These are phyloP conservation scores for Garra rufa DNA, from an alignment of 2,113 vertebrate species.

Conservation along the genomic window DNA sequence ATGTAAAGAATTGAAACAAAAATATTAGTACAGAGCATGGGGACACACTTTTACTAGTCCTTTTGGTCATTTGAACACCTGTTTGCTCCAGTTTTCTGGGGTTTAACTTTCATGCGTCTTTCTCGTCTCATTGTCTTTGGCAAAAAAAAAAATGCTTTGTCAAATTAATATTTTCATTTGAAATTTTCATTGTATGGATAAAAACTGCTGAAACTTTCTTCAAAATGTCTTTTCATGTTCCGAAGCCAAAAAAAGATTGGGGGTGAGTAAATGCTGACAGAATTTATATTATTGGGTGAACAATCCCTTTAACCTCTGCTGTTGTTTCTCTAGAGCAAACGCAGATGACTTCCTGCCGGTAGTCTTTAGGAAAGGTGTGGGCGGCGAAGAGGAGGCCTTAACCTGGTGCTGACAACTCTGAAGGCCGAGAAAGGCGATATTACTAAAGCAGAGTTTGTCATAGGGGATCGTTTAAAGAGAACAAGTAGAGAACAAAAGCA, in stretches of 20 bases:
- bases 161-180: not conserved
- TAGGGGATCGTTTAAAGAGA: slow-evolving; percentile 22
- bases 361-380: slow-evolving; percentile 17
- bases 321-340: not conserved
- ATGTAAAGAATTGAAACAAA: not conserved
- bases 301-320: not conserved
- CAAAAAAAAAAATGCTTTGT: not conserved
- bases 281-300: not conserved
- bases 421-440: not conserved
- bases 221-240: not conserved
- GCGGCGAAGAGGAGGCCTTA: not conserved
- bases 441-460: slow-evolving; percentile 8
- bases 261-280: not conserved
- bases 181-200: not conserved
- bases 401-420: slow-evolving; percentile 26
- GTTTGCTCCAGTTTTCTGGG: not conserved
- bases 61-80: not conserved
- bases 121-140: not conserved
- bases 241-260: not conserved
- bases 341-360: not conserved
- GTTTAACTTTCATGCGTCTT: not conserved
- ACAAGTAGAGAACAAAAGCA: slow-evolving; percentile 30
- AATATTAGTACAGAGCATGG: not conserved
- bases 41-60: not conserved
- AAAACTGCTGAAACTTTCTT: not conserved